A percentile compares a stretch with the other conserved stretches of the same genome.
These are phyloP conservation scores for Mactromeris polynyma DNA, from an alignment of 2,888 invertebrate species.

Conservation along the genomic window DNA sequence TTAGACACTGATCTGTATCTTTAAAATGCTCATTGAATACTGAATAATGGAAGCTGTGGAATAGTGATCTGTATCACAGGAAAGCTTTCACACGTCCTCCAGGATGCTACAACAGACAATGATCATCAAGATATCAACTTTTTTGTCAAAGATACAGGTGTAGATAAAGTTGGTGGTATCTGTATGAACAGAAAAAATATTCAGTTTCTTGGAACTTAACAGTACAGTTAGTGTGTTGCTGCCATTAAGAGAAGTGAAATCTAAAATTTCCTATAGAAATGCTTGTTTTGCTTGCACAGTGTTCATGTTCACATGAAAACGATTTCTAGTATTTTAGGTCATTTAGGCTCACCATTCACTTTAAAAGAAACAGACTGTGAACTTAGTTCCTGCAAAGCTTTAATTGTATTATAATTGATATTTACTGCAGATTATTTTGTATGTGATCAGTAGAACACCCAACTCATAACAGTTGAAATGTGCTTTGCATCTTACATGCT, in stretches of 20 bases:
- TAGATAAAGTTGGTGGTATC: not conserved
- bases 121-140: not conserved
- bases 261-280: no score
- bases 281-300: no score
- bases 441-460: not conserved
- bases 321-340: no score
- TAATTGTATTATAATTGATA: not conserved
- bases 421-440: not conserved
- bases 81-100: not conserved
- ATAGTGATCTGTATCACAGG: not conserved
- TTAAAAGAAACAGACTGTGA: no score
- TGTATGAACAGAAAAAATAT: not conserved
- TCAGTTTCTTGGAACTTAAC: not conserved
- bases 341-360: no score
- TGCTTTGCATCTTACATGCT: not conserved
- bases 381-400: not conserved
- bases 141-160: not conserved
- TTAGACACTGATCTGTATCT: not conserved
- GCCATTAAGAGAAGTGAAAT: no score
- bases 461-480: not conserved
- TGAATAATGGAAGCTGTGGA: not conserved
- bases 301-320: no score
- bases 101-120: not conserved
- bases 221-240: no score
- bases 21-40: not conserved